Evolutionary conservation across 2,888 invertebrate genomes (phyloP).

Genomic region (Catocala fraxini): DNA sequence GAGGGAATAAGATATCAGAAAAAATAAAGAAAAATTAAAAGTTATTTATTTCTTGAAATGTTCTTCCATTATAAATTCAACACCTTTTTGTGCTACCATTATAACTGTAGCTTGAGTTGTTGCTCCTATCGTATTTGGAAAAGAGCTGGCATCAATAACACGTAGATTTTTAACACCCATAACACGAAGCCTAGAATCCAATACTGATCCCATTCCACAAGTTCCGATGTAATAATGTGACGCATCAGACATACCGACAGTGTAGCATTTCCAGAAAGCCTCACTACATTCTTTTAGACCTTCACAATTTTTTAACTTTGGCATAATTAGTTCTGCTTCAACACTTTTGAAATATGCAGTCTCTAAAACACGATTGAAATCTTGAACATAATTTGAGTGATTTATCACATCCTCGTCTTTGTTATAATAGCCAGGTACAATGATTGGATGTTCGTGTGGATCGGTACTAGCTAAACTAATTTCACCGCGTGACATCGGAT

Average conservation of each 20-base stretch:
- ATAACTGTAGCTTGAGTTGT: constrained; percentile 14
- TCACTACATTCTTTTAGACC: constrained; percentile 11
- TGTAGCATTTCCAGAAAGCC: constrained; percentile 37
- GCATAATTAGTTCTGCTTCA: constrained; percentile 26
- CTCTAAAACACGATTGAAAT: constrained; percentile 28
- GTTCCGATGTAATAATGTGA: constrained; percentile 21
- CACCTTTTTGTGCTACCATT: constrained; percentile 2
- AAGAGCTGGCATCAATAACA: constrained; percentile 21
- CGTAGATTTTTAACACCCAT: constrained; percentile 16
- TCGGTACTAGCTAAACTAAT: constrained; percentile 64
- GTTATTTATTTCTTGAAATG: background rate
- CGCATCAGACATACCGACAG: constrained; percentile 22
- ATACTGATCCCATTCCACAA: constrained; percentile 25
- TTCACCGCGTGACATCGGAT: constrained; percentile 82
- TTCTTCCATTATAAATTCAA: background rate
- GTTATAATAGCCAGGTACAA: constrained; percentile 25
- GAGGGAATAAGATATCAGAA: too few relatives aligned
- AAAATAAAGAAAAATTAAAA: background rate
- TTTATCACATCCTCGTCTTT: constrained; percentile 26
- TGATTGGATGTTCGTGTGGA: constrained; percentile 30
- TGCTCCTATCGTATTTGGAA: constrained; percentile 23
- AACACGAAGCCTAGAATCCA: constrained; percentile 35
- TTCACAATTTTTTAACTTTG: constrained; percentile 21
- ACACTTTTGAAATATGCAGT: constrained; percentile 26
- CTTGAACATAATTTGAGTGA: constrained; percentile 26